Percentiles rank a stretch among this genome's conserved stretches.
phyloP scores from a whole-genome alignment of 2,113 vertebrate genomes.

The Epinephelus lanceolatus region DNA sequence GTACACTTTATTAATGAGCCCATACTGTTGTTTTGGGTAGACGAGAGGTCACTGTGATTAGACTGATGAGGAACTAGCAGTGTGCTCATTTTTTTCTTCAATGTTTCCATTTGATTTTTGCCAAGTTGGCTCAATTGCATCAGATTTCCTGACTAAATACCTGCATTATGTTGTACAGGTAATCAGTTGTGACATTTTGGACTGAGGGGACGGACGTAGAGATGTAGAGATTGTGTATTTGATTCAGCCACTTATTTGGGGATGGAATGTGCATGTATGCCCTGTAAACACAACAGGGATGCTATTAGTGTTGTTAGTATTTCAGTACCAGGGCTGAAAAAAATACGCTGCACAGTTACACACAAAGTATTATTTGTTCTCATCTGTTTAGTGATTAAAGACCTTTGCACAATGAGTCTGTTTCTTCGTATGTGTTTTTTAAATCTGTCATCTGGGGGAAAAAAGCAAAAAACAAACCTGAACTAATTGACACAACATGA shows the following conservation, averaged over 20 bases:
- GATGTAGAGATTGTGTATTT: neutral
- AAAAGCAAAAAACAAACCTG: too few relatives aligned
- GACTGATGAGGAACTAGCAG: conserved; percentile 24
- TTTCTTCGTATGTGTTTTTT: too few relatives aligned
- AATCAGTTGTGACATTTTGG: conserved; percentile 21
- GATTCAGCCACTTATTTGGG: conserved; percentile 26
- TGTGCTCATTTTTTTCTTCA: neutral
- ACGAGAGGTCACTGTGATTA: conserved; percentile 52
- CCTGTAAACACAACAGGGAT: conserved; percentile 30
- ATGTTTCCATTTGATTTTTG: conserved; percentile 33
- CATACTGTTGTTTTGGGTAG: conserved; percentile 22
- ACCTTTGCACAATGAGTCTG: too few relatives aligned
- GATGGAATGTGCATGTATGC: neutral
- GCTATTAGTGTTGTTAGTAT: neutral
- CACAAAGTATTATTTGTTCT: neutral
- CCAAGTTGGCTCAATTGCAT: conserved; percentile 33
- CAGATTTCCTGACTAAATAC: conserved; percentile 18
- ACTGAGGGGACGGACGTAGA: neutral
- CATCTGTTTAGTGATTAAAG: too few relatives aligned
- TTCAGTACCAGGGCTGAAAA: neutral
- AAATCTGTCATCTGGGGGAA: too few relatives aligned
- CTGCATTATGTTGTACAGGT: conserved; percentile 25
- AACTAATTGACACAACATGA: too few relatives aligned
- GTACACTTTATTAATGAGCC: conserved; percentile 49
- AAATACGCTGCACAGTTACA: neutral